Conservation (phyloP, 2,888 invertebrate species). For the Epinotia nisella region DNA sequence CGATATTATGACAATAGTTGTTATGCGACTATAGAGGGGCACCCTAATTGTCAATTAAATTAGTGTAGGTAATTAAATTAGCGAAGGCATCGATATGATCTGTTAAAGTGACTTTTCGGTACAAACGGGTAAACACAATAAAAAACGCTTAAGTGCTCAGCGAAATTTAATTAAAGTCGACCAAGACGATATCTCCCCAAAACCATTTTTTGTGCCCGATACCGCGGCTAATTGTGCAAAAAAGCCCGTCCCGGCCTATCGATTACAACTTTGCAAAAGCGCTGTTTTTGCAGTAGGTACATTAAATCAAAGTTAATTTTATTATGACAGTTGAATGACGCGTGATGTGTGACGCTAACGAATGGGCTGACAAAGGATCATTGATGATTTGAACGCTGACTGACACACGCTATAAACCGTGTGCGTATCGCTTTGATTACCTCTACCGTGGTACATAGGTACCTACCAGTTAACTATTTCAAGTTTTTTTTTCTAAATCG, state of each 20-base stretch:
- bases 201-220: conserved; percentile 36
- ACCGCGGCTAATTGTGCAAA: conserved; percentile 43
- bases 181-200: conserved; percentile 38
- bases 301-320: conserved; percentile 33
- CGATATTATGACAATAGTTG: too few relatives aligned
- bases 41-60: too few relatives aligned
- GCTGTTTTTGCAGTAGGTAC: conserved; percentile 36
- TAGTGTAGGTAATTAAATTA: too few relatives aligned
- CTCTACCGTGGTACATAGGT: neutral
- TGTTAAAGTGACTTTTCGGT: neutral
- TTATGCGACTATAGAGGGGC: too few relatives aligned
- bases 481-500: too few relatives aligned
- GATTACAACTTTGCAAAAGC: conserved; percentile 32
- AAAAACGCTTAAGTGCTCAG: conserved; percentile 27
- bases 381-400: conserved; percentile 3
- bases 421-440: conserved; percentile 11
- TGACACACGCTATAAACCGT: conserved; percentile 14
- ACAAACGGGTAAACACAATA: conserved; percentile 3
- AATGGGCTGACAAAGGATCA: conserved; percentile 26
- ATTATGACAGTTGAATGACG: conserved; percentile 29
- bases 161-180: conserved; percentile 41
- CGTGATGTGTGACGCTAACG: conserved; percentile 26
- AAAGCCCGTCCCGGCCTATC: conserved; percentile 40
- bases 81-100: neutral
- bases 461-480: too few relatives aligned